Conservation (phyloP, 2,888 invertebrate species). For the Mythimna loreyi region DNA sequence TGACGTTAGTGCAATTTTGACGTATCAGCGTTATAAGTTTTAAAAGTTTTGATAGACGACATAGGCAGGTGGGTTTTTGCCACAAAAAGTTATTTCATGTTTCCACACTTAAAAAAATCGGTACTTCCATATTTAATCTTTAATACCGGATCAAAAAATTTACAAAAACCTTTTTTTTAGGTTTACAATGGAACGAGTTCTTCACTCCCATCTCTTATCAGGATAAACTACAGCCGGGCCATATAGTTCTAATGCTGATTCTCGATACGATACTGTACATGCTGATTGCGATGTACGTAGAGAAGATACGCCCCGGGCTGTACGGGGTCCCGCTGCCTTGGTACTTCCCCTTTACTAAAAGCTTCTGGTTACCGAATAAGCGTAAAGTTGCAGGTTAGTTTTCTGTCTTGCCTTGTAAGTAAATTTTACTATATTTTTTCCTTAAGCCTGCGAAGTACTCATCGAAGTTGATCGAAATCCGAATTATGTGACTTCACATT, state of each 20-base stretch:
- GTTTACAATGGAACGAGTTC: constrained; percentile 92
- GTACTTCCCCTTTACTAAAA: constrained; percentile 94
- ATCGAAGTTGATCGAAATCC: too few relatives aligned
- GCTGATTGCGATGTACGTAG: constrained; percentile 95
- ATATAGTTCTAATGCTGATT: constrained; percentile 93
- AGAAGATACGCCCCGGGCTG: constrained; percentile 96
- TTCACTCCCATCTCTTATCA: constrained; percentile 93
- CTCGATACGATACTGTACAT: constrained; percentile 94
- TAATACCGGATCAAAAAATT: too few relatives aligned
- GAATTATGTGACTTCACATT: too few relatives aligned
- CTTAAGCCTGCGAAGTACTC: too few relatives aligned
- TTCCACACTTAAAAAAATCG: too few relatives aligned
- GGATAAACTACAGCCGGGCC: constrained; percentile 93
- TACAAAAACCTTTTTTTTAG: constrained; percentile 71
- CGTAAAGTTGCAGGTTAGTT: constrained; percentile 78
- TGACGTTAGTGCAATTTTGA: too few relatives aligned
- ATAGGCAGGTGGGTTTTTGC: too few relatives aligned
- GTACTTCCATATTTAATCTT: background rate
- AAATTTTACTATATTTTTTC: background rate
- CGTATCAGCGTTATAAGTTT: too few relatives aligned
- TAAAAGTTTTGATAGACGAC: too few relatives aligned
- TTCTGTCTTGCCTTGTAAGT: background rate
- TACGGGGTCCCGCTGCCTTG: constrained; percentile 96
- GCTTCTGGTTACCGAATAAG: constrained; percentile 89
- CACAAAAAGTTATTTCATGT: too few relatives aligned